Percentiles rank a stretch among this genome's conserved stretches.
Evolutionary conservation across 2,888 invertebrate genomes (phyloP).

Genomic region (Campopleginae sp.): DNA sequence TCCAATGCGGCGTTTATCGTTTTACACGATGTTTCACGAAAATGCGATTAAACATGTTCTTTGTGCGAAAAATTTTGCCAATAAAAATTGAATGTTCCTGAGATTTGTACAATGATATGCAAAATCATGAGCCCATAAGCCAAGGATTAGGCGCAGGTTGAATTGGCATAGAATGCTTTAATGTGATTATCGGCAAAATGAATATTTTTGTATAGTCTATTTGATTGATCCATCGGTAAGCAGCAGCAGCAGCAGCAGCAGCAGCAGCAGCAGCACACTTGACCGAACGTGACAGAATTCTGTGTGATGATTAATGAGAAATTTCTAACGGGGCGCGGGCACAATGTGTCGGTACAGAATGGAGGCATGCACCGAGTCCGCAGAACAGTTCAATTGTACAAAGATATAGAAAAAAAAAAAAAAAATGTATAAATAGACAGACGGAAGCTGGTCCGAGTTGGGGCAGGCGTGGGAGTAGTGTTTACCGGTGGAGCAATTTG

Average conservation of each 20-base stretch:
- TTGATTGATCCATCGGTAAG: not conserved
- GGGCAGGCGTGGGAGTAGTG: slow-evolving; percentile 77
- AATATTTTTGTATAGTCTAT: not conserved
- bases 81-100: slow-evolving; percentile 13
- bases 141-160: slow-evolving; percentile 25
- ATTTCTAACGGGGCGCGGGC: slow-evolving; percentile 52
- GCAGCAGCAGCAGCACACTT: too few species aligned
- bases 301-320: slow-evolving; percentile 65
- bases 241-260: too few species aligned
- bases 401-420: not conserved
- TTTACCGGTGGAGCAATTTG: slow-evolving; percentile 79
- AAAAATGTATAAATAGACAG: slow-evolving; percentile 16
- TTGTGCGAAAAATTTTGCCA: not conserved
- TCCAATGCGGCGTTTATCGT: not conserved
- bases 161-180: not conserved
- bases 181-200: not conserved
- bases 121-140: slow-evolving; percentile 23
- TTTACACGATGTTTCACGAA: not conserved
- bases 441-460: slow-evolving; percentile 52
- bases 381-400: not conserved
- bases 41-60: not conserved
- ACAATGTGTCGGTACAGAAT: slow-evolving; percentile 13
- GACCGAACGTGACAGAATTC: slow-evolving; percentile 38
- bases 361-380: not conserved
- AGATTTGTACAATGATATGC: slow-evolving; percentile 27